Base-by-base conservation (phyloP, 2,888 invertebrate genomes). In the Drosophila yooni region DNA sequence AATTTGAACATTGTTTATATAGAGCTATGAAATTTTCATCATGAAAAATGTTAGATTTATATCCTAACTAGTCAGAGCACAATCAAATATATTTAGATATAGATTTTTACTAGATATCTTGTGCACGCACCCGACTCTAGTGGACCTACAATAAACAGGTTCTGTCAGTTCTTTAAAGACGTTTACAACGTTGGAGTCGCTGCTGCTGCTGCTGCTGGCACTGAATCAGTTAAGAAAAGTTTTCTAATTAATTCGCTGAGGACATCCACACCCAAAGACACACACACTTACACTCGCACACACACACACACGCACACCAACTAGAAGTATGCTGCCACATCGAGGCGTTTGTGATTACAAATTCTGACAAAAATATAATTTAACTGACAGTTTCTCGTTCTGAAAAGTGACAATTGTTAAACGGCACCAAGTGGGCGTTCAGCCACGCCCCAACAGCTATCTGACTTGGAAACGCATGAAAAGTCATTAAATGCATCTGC, bases 201-300 rank as follows among this genome's bases (percentile, higher is more conserved):
- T 36, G 7, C 36, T 36, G 36, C 15, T 36, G 36, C 15, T 34
- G 5, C 75, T 85, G 51, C 77, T 84, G 85, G 80, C 85, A 89
- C 78, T 84, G 88, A 89, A 88, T 88, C 88, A 89, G 88, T 86
- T 88, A 89, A 78, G 83, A 84, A 89, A 89, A 89, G 84, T 89
- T 89, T 89, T 90, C 90, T 89, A 89, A 89, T 89, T 89, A 89
- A 89, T 89, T 90, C 89, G 81, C 90, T 76, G 76, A 81, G 25
- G 25, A 25, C 25, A 46, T 46, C 25, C 46, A 46, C 46, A 46
- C 46, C 46, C 46, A 46, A 46, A 15, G 25, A 15, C 46, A 46
- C 7, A 21, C 21, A 46, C 6, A 40, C 40, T 15, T 7, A 40
- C 18, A 7, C 2, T 3, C 15, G 75, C 31, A 52, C 56, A 71